Evolutionary conservation across 2,888 invertebrate genomes (phyloP).

Genomic region (Mesorhabditis spiculigera): DNA sequence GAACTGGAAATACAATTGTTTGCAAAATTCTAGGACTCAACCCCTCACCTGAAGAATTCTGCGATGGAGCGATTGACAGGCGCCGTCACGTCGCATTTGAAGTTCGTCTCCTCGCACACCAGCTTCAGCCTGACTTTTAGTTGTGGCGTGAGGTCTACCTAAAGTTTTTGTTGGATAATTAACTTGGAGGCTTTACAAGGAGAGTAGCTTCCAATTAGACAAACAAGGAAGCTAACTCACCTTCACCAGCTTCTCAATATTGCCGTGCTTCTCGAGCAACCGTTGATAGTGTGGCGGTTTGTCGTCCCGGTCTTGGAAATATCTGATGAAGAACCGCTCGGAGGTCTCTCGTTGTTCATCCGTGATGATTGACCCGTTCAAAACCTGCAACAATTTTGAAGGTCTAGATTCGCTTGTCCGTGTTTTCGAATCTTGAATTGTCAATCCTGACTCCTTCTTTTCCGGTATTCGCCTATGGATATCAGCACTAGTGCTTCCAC

Average conservation of each 20-base stretch:
- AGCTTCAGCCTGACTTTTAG: conserved; percentile 28
- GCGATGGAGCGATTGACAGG: conserved; percentile 55
- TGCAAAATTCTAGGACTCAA: too few relatives aligned
- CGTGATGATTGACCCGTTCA: conserved; percentile 59
- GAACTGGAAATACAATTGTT: too few relatives aligned
- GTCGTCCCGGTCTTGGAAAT: conserved; percentile 45
- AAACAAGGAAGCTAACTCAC: not conserved
- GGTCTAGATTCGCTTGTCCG: too few relatives aligned
- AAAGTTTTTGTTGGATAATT: not conserved
- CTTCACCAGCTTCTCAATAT: conserved; percentile 38
- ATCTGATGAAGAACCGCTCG: conserved; percentile 61
- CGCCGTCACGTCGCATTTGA: conserved; percentile 32
- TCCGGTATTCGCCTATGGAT: too few relatives aligned
- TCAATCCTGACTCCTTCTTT: too few relatives aligned
- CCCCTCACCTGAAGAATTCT: conserved; percentile 51
- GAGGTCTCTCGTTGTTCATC: conserved; percentile 59
- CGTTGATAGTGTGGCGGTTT: conserved; percentile 33
- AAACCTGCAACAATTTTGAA: conserved; percentile 41
- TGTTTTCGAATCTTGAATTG: too few relatives aligned
- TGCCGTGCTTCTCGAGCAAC: conserved; percentile 40
- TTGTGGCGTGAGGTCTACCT: conserved; percentile 57
- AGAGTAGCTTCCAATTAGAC: not conserved
- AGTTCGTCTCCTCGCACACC: conserved; percentile 35
- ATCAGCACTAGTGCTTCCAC: too few relatives aligned
- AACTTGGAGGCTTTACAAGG: not conserved